These are phyloP conservation scores for Batillaria attramentaria DNA, from an alignment of 1,140 invertebrate species.

Conservation along the genomic window DNA sequence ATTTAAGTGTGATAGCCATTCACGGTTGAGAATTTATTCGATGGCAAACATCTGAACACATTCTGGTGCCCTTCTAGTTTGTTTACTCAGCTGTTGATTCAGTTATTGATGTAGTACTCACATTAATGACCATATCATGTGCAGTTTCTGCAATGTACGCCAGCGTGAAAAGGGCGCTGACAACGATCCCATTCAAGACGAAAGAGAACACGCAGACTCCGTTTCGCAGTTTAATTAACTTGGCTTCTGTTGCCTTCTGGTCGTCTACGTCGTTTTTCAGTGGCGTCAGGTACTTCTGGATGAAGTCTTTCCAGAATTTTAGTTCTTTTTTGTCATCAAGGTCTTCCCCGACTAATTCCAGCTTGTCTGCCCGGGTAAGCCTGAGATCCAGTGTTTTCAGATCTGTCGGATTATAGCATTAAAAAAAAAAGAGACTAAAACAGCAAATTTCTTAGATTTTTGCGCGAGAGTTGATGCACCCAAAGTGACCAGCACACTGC, in stretches of 20 bases:
- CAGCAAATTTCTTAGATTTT: too few relatives aligned
- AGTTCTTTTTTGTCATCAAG: slow-evolving; percentile 30
- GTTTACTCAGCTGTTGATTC: too few relatives aligned
- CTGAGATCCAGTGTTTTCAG: too few relatives aligned
- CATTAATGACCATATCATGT: slow-evolving; percentile 34
- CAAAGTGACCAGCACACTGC: too few relatives aligned
- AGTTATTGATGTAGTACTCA: too few relatives aligned
- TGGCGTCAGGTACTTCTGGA: slow-evolving; percentile 62
- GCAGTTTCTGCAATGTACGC: slow-evolving; percentile 39
- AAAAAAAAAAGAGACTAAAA: too few relatives aligned
- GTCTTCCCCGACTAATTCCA: slow-evolving; percentile 72
- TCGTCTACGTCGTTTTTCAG: slow-evolving; percentile 56
- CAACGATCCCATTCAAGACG: slow-evolving; percentile 67
- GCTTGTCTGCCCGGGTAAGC: slow-evolving; percentile 74
- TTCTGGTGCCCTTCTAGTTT: too few relatives aligned
- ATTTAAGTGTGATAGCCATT: too few relatives aligned
- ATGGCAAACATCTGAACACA: too few relatives aligned
- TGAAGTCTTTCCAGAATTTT: slow-evolving; percentile 64
- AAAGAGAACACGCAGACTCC: slow-evolving; percentile 76
- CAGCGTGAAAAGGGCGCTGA: slow-evolving; percentile 60
- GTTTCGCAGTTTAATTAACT: slow-evolving; percentile 93
- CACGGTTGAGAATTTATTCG: too few relatives aligned
- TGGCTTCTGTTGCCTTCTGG: slow-evolving; percentile 75
- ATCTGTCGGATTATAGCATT: too few relatives aligned
- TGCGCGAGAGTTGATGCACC: too few relatives aligned